Percentiles rank a stretch among this genome's conserved stretches.
phyloP scores from a whole-genome alignment of 2,888 invertebrate genomes.

The Drosophila flavopinicola region DNA sequence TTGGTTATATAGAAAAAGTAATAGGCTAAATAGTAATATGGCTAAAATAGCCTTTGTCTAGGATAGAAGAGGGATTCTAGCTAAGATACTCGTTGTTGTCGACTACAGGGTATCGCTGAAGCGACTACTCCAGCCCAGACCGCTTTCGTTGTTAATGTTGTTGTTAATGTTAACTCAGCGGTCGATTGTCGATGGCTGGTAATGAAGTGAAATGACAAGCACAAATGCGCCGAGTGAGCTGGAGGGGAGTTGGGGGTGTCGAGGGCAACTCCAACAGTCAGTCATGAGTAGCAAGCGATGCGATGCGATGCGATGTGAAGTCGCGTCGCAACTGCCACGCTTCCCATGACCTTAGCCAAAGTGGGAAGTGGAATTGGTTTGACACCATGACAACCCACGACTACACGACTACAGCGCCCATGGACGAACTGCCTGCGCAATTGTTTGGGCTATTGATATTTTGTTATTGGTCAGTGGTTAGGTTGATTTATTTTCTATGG shows the following conservation, averaged over 20 bases:
- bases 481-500: conserved; percentile 67
- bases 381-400: conserved; percentile 56
- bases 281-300: conserved; percentile 31
- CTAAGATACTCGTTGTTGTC: too few species aligned
- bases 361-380: conserved; percentile 62
- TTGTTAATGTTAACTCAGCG: conserved; percentile 57
- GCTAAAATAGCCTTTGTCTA: too few species aligned
- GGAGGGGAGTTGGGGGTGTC: conserved; percentile 2
- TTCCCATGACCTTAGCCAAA: conserved; percentile 80
- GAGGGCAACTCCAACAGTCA: conserved; percentile 36
- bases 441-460: conserved; percentile 33
- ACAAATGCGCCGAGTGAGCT: conserved; percentile 38
- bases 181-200: conserved; percentile 57
- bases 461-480: conserved; percentile 63
- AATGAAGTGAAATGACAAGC: conserved; percentile 74
- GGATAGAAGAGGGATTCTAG: too few species aligned
- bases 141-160: conserved; percentile 15
- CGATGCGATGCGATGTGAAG: conserved; percentile 24
- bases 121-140: neutral
- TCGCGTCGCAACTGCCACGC: conserved; percentile 65
- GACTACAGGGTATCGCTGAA: neutral
- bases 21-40: too few species aligned
- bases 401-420: neutral
- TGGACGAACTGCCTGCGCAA: conserved; percentile 14
- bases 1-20: too few species aligned